Percentiles rank a stretch among this genome's conserved stretches.
phyloP scores from a whole-genome alignment of 2,797 vertebrate genomes.

The Psittacula echo region DNA sequence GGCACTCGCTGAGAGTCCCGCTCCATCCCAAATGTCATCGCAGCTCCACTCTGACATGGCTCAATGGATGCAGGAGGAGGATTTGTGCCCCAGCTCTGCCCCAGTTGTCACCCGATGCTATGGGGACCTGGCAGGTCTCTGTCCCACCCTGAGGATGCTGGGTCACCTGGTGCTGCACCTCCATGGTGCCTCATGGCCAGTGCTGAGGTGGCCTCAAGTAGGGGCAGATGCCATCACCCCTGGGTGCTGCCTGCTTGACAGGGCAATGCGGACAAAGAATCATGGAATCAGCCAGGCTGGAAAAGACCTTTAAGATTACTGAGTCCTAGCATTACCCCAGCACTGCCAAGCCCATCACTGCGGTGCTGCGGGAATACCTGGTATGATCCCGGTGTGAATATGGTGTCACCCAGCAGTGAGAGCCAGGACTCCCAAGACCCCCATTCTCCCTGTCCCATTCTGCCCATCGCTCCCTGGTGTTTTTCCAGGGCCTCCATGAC shows the following conservation, averaged over 20 bases:
- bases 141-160: fast-evolving
- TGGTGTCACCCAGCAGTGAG: background rate
- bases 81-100: background rate
- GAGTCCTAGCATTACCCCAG: background rate
- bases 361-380: background rate
- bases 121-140: background rate
- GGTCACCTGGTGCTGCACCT: background rate
- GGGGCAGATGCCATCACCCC: background rate
- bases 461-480: fast-evolving
- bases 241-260: background rate
- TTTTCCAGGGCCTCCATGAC: background rate
- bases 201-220: background rate
- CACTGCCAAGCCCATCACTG: background rate
- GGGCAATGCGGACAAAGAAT: background rate
- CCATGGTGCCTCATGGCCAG: fast-evolving
- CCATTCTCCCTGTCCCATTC: background rate
- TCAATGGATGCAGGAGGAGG: background rate
- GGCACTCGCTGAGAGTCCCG: background rate
- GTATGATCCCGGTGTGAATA: fast-evolving
- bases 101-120: fast-evolving
- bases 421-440: background rate
- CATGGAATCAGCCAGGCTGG: background rate
- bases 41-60: fast-evolving
- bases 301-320: background rate
- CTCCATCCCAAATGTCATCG: background rate